phyloP scores from a whole-genome alignment of 1,140 invertebrate species.

The Tetraneura akinire region DNA sequence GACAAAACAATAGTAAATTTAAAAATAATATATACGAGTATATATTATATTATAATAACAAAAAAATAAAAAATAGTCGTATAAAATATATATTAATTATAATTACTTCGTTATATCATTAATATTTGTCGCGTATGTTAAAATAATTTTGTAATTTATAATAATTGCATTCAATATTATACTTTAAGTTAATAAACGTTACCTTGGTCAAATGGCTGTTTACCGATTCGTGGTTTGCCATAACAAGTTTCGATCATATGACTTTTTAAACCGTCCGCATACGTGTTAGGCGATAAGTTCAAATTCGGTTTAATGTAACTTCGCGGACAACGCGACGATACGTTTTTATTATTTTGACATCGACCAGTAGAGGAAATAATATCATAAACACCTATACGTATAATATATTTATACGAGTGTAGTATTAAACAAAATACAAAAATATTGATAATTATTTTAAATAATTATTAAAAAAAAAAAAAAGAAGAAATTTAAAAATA shows the following conservation, averaged over 20 bases:
- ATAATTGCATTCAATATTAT: no score
- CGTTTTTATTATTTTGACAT: background rate
- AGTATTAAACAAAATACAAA: background rate
- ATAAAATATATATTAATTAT: no score
- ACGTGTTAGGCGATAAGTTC: background rate
- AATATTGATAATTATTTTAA: no score
- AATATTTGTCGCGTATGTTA: no score
- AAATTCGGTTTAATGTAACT: background rate
- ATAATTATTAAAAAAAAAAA: no score
- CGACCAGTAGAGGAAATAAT: no score
- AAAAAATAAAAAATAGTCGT: no score
- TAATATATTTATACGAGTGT: background rate
- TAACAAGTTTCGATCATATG: background rate
- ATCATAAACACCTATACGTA: background rate
- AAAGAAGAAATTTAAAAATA: no score
- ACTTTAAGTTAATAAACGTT: no score
- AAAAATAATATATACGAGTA: slow-evolving; percentile 13
- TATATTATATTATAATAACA: background rate
- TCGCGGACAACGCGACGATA: background rate
- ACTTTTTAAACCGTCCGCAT: background rate
- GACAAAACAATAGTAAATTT: slow-evolving; percentile 15
- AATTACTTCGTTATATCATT: no score
- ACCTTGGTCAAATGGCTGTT: background rate
- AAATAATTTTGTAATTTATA: no score
- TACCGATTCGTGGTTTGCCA: background rate